Evolutionary conservation across 2,113 vertebrate genomes (phyloP), one percentile per base, ranked within the genome.

Genomic region (Archocentrus centrarchus): DNA sequence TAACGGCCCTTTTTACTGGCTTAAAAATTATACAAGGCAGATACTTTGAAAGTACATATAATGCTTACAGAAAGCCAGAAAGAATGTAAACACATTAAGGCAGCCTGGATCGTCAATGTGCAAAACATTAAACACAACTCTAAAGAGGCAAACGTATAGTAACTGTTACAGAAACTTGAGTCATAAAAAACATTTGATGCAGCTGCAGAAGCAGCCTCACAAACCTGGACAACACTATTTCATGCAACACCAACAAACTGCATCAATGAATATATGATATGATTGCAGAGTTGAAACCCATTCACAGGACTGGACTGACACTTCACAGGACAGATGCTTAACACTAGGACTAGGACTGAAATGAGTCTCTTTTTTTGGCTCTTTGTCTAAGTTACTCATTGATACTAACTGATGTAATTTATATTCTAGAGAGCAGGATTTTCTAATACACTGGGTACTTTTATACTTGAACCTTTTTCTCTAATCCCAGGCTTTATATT

Each of bases 401-500:
- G 27, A 47, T 70, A 47, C 22, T 4, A 30, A 18, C 47, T 30
- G 27, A 47, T 70, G 50, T 7, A 53, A 70, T 55, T 57, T 68
- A 75, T 59, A 66, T 41, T 63, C 24, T 7, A 59, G 30, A 68
- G 2, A 77, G 37, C 17, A 68, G 11, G 66, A 30, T 14, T 63
- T 5, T 27, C 6, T 32, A 60, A 62, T 61, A 18, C 32, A 37
- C 20, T 30, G 61, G 18, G 24, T 11, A 63, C n/a, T 73, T 75
- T 75, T 53, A 66, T 55, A 61, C 44, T 44, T 37, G 35, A 77
- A 80, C 68, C 37, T 4, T 20, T 83, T 35, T 59, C 47, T 86
- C 80, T 75, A n/a, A 64, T 83, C 41, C 59, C 57, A 75, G 32
- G 75, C 63, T 87, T 87, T 80, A 55, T 79, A 78, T 84, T 32